These are phyloP conservation scores for Amphiduros pacificus DNA, from an alignment of 2,888 invertebrate species.

Conservation along the genomic window DNA sequence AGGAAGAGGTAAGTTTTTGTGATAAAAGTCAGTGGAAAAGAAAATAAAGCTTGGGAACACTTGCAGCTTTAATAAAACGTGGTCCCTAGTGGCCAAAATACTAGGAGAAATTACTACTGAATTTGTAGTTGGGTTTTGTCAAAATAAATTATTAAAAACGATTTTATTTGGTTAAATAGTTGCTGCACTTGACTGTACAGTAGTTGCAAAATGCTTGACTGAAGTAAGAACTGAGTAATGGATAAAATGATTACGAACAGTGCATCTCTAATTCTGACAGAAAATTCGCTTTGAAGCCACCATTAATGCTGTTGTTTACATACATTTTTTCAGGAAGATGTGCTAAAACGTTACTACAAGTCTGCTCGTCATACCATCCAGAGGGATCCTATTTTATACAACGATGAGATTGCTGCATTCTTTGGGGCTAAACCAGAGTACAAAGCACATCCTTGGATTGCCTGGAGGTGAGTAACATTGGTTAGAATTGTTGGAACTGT, in stretches of 20 bases:
- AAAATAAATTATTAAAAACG: no score
- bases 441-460: conserved; percentile 40
- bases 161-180: no score
- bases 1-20: conserved; percentile 36
- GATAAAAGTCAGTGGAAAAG: neutral
- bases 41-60: neutral
- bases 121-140: neutral
- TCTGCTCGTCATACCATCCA: conserved; percentile 53
- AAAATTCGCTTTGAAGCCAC: neutral
- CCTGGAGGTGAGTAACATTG: conserved; percentile 44
- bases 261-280: neutral
- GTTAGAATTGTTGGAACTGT: neutral
- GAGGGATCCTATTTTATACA: conserved; percentile 50
- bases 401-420: conserved; percentile 47
- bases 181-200: no score
- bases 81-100: neutral
- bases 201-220: no score
- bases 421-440: conserved; percentile 53
- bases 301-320: neutral
- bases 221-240: no score
- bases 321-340: conserved; percentile 29
- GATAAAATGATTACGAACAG: neutral
- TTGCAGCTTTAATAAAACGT: neutral
- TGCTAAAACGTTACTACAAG: conserved; percentile 36
- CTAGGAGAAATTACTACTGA: neutral